phyloP scores from a whole-genome alignment of 2,113 vertebrate genomes.

The Sinocyclocheilus maitianheensis region DNA sequence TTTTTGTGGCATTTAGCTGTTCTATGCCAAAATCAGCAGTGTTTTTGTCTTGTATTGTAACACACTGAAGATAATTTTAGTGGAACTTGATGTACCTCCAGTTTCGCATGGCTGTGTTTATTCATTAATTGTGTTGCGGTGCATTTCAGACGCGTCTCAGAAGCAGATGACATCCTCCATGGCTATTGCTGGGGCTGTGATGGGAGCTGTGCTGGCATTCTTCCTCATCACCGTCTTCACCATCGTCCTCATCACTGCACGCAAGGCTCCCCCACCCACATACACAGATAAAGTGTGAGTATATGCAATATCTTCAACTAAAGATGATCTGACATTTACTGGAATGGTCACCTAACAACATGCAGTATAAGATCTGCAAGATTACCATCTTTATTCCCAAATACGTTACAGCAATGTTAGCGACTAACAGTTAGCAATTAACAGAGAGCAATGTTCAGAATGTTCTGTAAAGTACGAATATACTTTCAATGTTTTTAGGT shows the following conservation, averaged over 20 bases:
- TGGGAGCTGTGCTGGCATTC: constrained; percentile 90
- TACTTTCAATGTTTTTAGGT: too few relatives aligned
- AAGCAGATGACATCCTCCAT: constrained; percentile 84
- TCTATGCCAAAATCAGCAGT: neutral
- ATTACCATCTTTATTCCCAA: neutral
- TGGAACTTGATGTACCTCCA: constrained; percentile 14
- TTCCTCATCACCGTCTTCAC: constrained; percentile 89
- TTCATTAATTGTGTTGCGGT: constrained; percentile 43
- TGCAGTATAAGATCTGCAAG: neutral
- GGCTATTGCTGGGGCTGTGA: constrained; percentile 87
- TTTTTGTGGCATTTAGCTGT: neutral
- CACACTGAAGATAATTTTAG: neutral
- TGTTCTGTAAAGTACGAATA: too few relatives aligned
- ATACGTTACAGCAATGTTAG: neutral
- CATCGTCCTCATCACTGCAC: constrained; percentile 84
- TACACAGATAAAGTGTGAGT: constrained; percentile 79
- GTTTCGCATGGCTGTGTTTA: neutral
- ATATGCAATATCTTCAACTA: neutral
- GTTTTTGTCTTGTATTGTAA: constrained; percentile 3
- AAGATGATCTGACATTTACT: neutral
- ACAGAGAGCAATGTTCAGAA: too few relatives aligned
- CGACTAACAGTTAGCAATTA: too few relatives aligned
- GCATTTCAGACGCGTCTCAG: constrained; percentile 71
- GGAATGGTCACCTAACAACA: too few relatives aligned
- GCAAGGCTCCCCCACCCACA: constrained; percentile 69